Percentiles rank a stretch among this genome's conserved stretches.
Conservation (phyloP, 2,888 invertebrate genomes). For the Alloscopus bannaensis region DNA sequence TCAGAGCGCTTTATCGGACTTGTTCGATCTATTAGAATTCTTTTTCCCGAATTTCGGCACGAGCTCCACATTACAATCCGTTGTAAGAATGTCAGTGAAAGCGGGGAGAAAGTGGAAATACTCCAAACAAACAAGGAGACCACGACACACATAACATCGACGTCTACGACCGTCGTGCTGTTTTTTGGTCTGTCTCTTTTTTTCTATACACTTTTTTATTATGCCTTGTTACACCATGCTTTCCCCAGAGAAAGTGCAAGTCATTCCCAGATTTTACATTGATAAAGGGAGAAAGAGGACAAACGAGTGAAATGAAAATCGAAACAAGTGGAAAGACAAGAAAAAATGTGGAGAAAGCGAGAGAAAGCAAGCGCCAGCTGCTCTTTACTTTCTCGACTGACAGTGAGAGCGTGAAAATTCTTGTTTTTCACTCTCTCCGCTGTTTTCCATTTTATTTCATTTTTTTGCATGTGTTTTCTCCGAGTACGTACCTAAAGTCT, state of each 20-base stretch:
- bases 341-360: neutral
- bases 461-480: neutral
- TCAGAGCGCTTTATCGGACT: constrained; percentile 16
- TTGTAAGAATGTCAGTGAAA: neutral
- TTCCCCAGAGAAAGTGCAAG: constrained; percentile 19
- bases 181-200: neutral
- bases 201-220: constrained; percentile 14
- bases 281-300: constrained; percentile 8
- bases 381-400: constrained; percentile 2
- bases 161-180: neutral
- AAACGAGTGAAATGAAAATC: neutral
- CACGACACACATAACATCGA: neutral
- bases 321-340: neutral
- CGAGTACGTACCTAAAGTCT: neutral
- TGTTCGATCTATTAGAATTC: constrained; percentile 26
- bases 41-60: constrained; percentile 4
- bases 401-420: constrained; percentile 14
- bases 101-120: neutral
- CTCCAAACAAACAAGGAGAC: neutral
- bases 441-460: constrained; percentile 11
- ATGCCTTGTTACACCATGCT: constrained; percentile 11
- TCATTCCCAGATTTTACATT: constrained; percentile 33
- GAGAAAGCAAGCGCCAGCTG: constrained; percentile 11
- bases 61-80: neutral
- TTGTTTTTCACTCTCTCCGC: constrained; percentile 19